Base-by-base conservation (phyloP, 2,113 vertebrate species). In the Prietella phreatophila region DNA sequence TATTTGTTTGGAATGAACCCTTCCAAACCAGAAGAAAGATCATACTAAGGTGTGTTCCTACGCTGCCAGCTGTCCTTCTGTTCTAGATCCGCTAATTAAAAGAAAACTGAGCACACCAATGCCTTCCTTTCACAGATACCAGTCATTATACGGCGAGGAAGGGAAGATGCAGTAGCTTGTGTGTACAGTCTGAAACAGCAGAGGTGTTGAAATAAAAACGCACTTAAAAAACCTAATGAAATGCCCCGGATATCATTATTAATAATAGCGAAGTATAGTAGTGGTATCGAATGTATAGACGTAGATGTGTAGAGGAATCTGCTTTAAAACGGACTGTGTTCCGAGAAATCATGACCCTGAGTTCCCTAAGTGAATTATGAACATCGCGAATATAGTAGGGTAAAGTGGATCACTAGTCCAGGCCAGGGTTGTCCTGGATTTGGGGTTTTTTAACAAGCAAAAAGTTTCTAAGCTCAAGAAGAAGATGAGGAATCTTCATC, bases 401-500 rank as follows among this genome's bases (percentile, higher is more conserved):
- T 15, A n/a, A 17, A n/a, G 42, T 19, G 50, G 27, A 30, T 30
- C 7, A 19, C 50, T 33, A 56, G 15, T 33, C 75, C 10, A 14
- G 14, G 55, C 4, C 30, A 36, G 55, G 17, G 17, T 55, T 19
- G 20, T 80, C 14, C 20, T 80, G 85, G 8, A 39, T 69, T 81
- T 75, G 39, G 22, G 58, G 33, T 42, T 39, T 42, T 39, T 19
- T 22, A 81, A 71, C 47, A 76, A 76, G n/a, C 17, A 71, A 25
- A 47, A 19, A 1, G 14, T 86, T 86, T 55, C 39, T 20, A 69
- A 47, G 50, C 50, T 84, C 47, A 94, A 20, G 93, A 94, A 67
- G 94, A 89, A 10, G 86, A 91, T 20, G 91, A 95, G 60, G 94
- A 94, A 90, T 95, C 94, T 71, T 95, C 94, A 83, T 95, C 94